Percentiles rank a stretch among this genome's conserved stretches.
Conservation (phyloP, 2,888 invertebrate species). For the Cremastinae sp. region DNA sequence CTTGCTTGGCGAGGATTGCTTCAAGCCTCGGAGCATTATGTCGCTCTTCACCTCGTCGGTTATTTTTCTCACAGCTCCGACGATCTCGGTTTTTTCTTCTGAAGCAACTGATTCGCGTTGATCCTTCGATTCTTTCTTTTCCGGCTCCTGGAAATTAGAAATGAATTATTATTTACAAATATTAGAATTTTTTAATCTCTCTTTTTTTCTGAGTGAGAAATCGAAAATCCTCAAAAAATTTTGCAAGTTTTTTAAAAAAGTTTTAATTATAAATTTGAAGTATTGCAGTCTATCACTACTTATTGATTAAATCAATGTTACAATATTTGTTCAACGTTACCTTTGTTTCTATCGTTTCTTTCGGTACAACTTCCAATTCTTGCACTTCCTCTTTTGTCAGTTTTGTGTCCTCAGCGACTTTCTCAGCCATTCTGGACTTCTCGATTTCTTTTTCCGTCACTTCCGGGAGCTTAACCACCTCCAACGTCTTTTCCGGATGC, state of each 20-base stretch:
- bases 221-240: too few relatives aligned
- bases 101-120: slow-evolving; percentile 14
- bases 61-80: slow-evolving; percentile 67
- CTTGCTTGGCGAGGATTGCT: slow-evolving; percentile 66
- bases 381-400: not conserved
- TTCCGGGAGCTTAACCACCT: slow-evolving; percentile 8
- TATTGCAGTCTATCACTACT: too few relatives aligned
- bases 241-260: too few relatives aligned
- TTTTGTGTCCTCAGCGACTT: not conserved
- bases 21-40: slow-evolving; percentile 63
- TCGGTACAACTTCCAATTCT: not conserved
- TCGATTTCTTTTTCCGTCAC: slow-evolving; percentile 41
- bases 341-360: slow-evolving; percentile 51
- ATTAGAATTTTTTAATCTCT: too few relatives aligned
- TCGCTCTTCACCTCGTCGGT: slow-evolving; percentile 53
- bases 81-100: slow-evolving; percentile 61
- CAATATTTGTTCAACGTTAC: slow-evolving; percentile 13
- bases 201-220: slow-evolving; percentile 29
- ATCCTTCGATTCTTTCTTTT: slow-evolving; percentile 53
- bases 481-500: slow-evolving; percentile 3
- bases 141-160: too few relatives aligned
- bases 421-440: not conserved
- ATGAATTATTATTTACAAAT: too few relatives aligned
- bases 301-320: too few relatives aligned
- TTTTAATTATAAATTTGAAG: too few relatives aligned